A percentile compares a stretch with the other conserved stretches of the same genome.
Evolutionary conservation across 2,888 invertebrate species (phyloP).

Genomic region (Cyrtodaria siliqua): DNA sequence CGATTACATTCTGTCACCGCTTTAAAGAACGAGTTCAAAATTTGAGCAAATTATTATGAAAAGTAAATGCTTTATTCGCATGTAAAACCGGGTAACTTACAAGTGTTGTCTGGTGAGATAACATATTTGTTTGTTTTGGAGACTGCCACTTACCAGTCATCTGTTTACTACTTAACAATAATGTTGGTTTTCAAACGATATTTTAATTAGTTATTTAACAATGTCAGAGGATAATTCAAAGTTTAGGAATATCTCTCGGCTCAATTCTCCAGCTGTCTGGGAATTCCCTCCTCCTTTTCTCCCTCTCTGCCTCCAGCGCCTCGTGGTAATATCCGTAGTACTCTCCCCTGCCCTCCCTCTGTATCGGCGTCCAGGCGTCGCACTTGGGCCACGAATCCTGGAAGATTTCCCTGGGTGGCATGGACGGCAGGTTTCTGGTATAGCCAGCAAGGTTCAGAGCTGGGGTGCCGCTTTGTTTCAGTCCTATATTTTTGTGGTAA

Average conservation of each 20-base stretch:
- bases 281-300: constrained; percentile 67
- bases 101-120: no score
- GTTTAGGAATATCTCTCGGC: constrained; percentile 71
- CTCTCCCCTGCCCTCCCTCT: constrained; percentile 73
- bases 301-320: constrained; percentile 73
- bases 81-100: no score
- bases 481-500: constrained; percentile 75
- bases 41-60: no score
- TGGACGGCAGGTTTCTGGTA: constrained; percentile 76
- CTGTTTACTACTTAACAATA: no score
- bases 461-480: constrained; percentile 72
- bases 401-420: constrained; percentile 77
- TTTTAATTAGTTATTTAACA: no score
- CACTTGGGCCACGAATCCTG: constrained; percentile 75
- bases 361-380: constrained; percentile 73
- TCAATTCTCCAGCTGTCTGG: constrained; percentile 72
- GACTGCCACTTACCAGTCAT: no score
- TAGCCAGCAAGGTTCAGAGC: constrained; percentile 74
- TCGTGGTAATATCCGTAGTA: constrained; percentile 82
- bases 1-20: no score
- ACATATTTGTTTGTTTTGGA: no score
- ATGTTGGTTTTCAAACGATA: no score
- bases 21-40: no score
- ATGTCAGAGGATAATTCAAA: constrained; percentile 19
- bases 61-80: no score